Percentiles rank a stretch among this genome's conserved stretches.
phyloP scores from a whole-genome alignment of 2,888 invertebrate species.

The Elysia crispata region DNA sequence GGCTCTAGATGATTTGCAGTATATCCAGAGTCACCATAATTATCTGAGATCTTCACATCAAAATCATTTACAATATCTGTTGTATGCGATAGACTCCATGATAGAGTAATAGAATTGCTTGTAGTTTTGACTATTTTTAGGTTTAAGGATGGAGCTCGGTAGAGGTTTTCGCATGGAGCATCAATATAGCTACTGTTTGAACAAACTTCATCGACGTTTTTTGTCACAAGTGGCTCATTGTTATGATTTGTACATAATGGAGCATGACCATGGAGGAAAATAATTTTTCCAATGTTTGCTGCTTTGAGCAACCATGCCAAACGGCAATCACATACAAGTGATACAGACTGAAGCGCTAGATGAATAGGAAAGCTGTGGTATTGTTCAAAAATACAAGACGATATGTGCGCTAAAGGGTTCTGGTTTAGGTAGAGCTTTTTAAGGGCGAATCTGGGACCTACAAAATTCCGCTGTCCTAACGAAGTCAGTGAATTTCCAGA shows the following conservation, averaged over 20 bases:
- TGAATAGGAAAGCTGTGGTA: constrained; percentile 32
- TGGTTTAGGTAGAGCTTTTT: constrained; percentile 81
- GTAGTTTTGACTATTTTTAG: too few species aligned
- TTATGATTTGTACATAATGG: constrained; percentile 9
- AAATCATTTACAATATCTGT: too few species aligned
- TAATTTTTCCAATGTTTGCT: constrained; percentile 19
- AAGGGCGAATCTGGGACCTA: constrained; percentile 56
- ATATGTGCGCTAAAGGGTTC: constrained; percentile 80
- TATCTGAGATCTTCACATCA: too few species aligned
- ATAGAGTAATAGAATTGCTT: too few species aligned
- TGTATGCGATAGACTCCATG: too few species aligned
- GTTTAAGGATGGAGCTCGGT: too few species aligned
- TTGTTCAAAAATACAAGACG: constrained; percentile 34
- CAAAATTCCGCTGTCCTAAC: constrained; percentile 56
- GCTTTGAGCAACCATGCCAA: constrained; percentile 85
- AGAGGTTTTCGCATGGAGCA: too few species aligned
- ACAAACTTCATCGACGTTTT: constrained; percentile 26
- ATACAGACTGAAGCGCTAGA: constrained; percentile 85
- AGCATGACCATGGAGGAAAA: not conserved
- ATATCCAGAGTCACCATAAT: too few species aligned
- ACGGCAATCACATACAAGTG: constrained; percentile 89
- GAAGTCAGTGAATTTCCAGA: too few species aligned
- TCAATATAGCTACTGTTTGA: too few species aligned
- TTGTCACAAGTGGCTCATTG: constrained; percentile 11
- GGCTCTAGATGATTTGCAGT: too few species aligned